Evolutionary conservation across 1,140 invertebrate species (phyloP).

Genomic region (Zelostemma sp.): DNA sequence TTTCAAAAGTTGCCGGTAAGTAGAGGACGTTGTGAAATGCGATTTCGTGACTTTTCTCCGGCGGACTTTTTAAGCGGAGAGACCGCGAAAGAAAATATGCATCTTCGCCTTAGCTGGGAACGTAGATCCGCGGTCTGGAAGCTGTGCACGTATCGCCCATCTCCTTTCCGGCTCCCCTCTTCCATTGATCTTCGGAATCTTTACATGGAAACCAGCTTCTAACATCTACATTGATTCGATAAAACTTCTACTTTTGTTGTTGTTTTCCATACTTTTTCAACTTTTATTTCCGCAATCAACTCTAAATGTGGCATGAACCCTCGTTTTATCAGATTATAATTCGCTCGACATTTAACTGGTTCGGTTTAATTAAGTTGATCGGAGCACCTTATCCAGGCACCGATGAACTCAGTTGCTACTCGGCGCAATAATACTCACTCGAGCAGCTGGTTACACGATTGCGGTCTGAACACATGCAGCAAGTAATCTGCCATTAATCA

Average conservation of each 20-base stretch:
- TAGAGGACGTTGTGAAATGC: slow-evolving; percentile 8
- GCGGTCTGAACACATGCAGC: slow-evolving; percentile 19
- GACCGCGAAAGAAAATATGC: slow-evolving; percentile 31
- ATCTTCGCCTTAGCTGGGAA: slow-evolving; percentile 19
- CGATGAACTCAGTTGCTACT: slow-evolving; percentile 6
- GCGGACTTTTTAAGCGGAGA: slow-evolving; percentile 21
- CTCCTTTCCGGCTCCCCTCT: slow-evolving; percentile 11
- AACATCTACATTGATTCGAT: slow-evolving; percentile 12
- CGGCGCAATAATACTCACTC: slow-evolving; percentile 25
- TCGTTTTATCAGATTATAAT: no score
- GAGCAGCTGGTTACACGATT: slow-evolving; percentile 34
- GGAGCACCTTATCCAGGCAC: not conserved
- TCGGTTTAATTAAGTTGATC: not conserved
- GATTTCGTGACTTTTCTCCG: slow-evolving; percentile 29
- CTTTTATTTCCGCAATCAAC: no score
- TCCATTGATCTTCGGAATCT: not conserved
- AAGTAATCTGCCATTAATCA: slow-evolving; percentile 43
- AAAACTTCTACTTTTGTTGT: no score
- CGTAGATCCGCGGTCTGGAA: slow-evolving; percentile 6
- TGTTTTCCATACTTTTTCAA: no score
- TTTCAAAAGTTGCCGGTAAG: slow-evolving; percentile 24
- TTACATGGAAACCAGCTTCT: not conserved
- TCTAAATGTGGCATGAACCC: no score
- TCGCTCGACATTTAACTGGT: not conserved
- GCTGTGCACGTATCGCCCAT: slow-evolving; percentile 21